These are phyloP conservation scores for Lasioglossum zephyrum DNA, from an alignment of 2,888 invertebrate species.

Conservation along the genomic window DNA sequence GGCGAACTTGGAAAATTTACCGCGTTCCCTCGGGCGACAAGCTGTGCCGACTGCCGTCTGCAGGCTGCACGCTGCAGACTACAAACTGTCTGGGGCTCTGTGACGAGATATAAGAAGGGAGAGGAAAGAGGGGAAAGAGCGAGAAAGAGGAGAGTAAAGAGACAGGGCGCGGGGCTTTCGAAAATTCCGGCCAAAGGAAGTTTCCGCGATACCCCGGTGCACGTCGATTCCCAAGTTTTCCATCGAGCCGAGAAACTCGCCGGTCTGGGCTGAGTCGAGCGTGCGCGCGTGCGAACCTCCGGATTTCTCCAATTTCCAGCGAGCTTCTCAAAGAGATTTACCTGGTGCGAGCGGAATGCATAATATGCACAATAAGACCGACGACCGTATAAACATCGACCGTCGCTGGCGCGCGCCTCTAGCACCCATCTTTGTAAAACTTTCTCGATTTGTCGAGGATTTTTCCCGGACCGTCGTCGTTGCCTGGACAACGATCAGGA, in stretches of 20 bases:
- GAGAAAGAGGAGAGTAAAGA: neutral
- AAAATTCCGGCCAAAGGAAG: constrained; percentile 64
- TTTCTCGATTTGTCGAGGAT: constrained; percentile 14
- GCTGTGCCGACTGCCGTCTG: constrained; percentile 13
- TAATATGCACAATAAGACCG: constrained; percentile 66
- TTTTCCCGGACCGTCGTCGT: neutral
- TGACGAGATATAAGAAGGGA: neutral
- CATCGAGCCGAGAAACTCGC: constrained; percentile 59
- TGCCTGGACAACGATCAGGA: constrained; percentile 18
- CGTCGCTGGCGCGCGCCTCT: neutral
- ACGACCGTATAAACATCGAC: constrained; percentile 66
- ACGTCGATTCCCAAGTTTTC: constrained; percentile 60
- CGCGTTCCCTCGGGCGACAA: constrained; percentile 51
- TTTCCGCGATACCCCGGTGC: constrained; percentile 49
- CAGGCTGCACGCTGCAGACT: neutral
- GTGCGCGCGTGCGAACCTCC: constrained; percentile 35
- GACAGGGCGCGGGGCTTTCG: constrained; percentile 35
- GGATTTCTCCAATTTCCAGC: constrained; percentile 70
- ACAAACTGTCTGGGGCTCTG: neutral
- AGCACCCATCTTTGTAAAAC: constrained; percentile 18
- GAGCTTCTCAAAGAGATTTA: constrained; percentile 70
- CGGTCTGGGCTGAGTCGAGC: neutral
- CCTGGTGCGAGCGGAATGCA: constrained; percentile 65
- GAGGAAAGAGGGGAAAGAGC: too few species aligned
- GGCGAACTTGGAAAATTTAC: constrained; percentile 64